Base-by-base conservation (phyloP, 2,113 vertebrate genomes). In the Xyrauchen texanus region DNA sequence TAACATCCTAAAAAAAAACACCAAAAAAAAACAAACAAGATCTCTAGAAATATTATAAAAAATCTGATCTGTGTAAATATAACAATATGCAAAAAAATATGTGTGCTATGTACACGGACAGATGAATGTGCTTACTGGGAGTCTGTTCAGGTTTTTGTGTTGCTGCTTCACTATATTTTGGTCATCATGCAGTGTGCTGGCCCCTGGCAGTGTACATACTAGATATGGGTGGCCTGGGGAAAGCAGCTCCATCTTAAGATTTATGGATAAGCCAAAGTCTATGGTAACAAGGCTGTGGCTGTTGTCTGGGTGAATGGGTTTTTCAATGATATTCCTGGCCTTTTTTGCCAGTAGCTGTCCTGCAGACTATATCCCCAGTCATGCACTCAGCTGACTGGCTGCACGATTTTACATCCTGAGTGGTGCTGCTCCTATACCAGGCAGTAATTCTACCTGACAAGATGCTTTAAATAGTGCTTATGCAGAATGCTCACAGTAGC, bases 381-480 rank as follows among this genome's bases (percentile, higher is more conserved):
- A 45, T 13, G 57, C 13, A 8, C 68, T 72, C 21, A 34, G 21
- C 21, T 34, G 21, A 34, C 21, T 34, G 21, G 10, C 53, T 45
- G 52, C 53, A 72, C 15, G 8, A 61, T n/a, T 73, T 46, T 15
- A 4, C 0, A 1, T 76, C 5, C 13, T 15, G 21, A 65, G 61
- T 15, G 8, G 11, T 53, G 42, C 71, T 62, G 46, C 58, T 74
- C 15, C 10, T 49, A 52, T 64, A 47, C 47, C 44, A 53, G 15
- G 46, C 21, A 1, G 49, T 65, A 65, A 76, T 65, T 47, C 73
- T 44, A 15, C 61, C 60, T 75, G 46, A 16, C 16, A 3, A 16
- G 60, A n/a, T 49, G 47, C 60, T 76, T 75, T 63, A 75, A 64
- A 75, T 52, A 75, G 72, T 75, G 72, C 47, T 0, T 62, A 15